Evolutionary conservation across 2,797 vertebrate species (phyloP).

Genomic region (Zenarchopterus dispar): DNA sequence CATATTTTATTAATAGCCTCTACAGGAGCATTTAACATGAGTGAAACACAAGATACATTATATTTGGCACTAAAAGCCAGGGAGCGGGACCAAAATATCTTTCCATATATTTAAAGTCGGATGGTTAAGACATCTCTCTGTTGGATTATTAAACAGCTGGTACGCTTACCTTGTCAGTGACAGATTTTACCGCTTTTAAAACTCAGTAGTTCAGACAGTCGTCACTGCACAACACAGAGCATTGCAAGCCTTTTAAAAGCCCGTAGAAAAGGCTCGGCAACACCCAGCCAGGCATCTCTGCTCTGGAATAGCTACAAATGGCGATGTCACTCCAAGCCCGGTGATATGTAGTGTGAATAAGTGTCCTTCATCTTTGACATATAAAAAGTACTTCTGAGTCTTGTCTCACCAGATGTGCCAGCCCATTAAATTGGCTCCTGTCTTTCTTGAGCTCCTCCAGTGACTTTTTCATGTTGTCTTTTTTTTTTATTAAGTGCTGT

Average conservation of each 20-base stretch:
- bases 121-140: constrained; percentile 36
- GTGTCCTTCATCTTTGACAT: constrained; percentile 53
- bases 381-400: constrained; percentile 46
- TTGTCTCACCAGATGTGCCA: constrained; percentile 34
- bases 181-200: constrained; percentile 29
- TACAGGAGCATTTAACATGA: constrained; percentile 58
- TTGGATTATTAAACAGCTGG: constrained; percentile 38
- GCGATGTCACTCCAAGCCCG: constrained; percentile 39
- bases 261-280: constrained; percentile 38
- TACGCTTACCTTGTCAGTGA: constrained; percentile 21
- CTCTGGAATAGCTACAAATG: constrained; percentile 36
- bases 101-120: constrained; percentile 48
- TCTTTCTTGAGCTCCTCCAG: constrained; percentile 47
- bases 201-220: constrained; percentile 20
- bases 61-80: constrained; percentile 67
- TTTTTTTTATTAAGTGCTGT: constrained; percentile 59
- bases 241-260: constrained; percentile 40
- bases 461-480: constrained; percentile 55
- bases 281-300: constrained; percentile 36
- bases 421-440: constrained; percentile 55
- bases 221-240: constrained; percentile 30
- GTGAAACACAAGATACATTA: constrained; percentile 65
- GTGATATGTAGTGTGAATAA: constrained; percentile 57
- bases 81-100: constrained; percentile 48
- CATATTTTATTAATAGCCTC: constrained; percentile 60